Evolutionary conservation across 2,113 vertebrate genomes (phyloP).

Genomic region (Sorex araneus): DNA sequence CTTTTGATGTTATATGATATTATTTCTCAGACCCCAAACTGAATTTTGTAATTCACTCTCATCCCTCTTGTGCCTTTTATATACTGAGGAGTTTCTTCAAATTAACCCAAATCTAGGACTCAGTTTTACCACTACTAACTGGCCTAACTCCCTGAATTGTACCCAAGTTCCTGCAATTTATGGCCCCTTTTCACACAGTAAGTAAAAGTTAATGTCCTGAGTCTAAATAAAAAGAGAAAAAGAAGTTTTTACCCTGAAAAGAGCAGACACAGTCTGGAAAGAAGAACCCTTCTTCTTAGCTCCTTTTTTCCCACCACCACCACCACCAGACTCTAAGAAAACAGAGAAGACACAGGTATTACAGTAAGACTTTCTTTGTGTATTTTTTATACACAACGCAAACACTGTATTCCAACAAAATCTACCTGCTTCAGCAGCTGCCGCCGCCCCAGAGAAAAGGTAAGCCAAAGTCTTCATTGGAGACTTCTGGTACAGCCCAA

Average conservation of each 20-base stretch:
- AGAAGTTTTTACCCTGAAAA: conserved; percentile 89
- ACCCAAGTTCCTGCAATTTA: not conserved
- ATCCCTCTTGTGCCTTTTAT: not conserved
- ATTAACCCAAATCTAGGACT: not conserved
- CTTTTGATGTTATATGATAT: conserved; percentile 8
- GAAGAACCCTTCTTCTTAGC: conserved; percentile 95
- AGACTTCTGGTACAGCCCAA: conserved; percentile 89
- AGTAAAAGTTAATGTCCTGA: not conserved
- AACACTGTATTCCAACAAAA: not conserved
- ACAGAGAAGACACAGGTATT: conserved; percentile 48
- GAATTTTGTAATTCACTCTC: not conserved
- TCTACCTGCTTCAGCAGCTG: conserved; percentile 82
- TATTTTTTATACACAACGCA: not conserved
- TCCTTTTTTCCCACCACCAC: conserved; percentile 88
- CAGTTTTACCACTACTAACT: not conserved
- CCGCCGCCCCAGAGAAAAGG: conserved; percentile 85
- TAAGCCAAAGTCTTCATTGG: conserved; percentile 86
- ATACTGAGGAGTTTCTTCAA: not conserved
- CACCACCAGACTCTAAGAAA: conserved; percentile 80
- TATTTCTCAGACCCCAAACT: not conserved
- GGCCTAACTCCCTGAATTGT: not conserved
- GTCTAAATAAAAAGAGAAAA: conserved; percentile 14
- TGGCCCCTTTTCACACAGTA: not conserved
- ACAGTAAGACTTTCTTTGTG: not conserved
- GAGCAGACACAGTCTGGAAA: conserved; percentile 94